Evolutionary conservation across 2,113 vertebrate genomes (phyloP).

Genomic region (Oryzias woworae): DNA sequence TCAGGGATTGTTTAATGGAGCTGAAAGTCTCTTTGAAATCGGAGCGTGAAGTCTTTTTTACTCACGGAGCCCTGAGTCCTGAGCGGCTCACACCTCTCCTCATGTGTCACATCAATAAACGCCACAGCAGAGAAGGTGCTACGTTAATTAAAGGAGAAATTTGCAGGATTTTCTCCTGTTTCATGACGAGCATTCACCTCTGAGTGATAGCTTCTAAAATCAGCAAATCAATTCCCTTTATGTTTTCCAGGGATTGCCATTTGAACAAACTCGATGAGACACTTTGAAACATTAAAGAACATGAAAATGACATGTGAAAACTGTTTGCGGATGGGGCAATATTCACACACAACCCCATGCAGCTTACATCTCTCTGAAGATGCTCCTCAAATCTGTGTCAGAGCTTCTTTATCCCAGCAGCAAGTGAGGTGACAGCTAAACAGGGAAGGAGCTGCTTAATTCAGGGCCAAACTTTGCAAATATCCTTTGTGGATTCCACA

Average conservation of each 20-base stretch:
- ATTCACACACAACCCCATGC: neutral
- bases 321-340: neutral
- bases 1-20: slow-evolving; percentile 21
- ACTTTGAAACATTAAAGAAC: neutral
- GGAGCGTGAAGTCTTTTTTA: slow-evolving; percentile 10
- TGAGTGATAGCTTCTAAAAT: neutral
- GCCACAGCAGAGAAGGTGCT: slow-evolving; percentile 51
- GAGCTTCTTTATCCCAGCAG: slow-evolving; percentile 2
- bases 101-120: slow-evolving; percentile 52
- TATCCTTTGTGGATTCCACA: slow-evolving; percentile 1
- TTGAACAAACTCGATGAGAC: neutral
- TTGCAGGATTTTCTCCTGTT: neutral
- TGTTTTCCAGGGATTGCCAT: neutral
- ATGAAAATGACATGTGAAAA: no score
- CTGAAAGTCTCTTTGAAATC: slow-evolving; percentile 14
- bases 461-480: neutral
- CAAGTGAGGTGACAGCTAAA: neutral
- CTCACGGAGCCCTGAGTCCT: neutral
- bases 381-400: slow-evolving; percentile 6
- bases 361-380: neutral
- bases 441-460: slow-evolving; percentile 2
- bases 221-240: neutral
- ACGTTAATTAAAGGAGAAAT: slow-evolving; percentile 51
- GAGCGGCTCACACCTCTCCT: slow-evolving; percentile 27
- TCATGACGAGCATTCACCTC: neutral